A percentile compares a stretch with the other conserved stretches of the same genome.
Conservation (phyloP, 2,797 vertebrate species). For the Hylomyscus alleni region DNA sequence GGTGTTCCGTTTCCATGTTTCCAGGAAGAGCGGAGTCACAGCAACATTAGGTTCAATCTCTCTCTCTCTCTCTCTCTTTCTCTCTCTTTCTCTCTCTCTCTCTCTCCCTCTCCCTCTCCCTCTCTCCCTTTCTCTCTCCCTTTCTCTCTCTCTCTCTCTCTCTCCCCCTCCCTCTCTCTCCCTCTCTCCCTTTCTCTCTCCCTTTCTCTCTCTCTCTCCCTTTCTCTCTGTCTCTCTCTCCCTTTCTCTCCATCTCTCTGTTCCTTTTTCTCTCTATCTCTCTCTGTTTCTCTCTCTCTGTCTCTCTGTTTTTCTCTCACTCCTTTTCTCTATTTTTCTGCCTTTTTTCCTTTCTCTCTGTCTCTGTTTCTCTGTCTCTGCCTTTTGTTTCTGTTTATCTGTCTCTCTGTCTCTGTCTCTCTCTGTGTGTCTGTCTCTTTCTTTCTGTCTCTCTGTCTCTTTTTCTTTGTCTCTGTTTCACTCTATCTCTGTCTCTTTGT, state of each 20-base stretch:
- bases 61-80: not conserved
- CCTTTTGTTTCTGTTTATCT: not conserved
- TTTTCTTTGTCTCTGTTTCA: not conserved
- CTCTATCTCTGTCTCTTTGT: not conserved
- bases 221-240: fast-evolving
- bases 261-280: too few relatives aligned
- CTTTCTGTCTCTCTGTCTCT: not conserved
- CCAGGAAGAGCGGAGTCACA: not conserved
- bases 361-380: not conserved
- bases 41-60: not conserved
- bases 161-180: fast-evolving
- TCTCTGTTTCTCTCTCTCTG: not conserved
- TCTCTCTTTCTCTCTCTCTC: not conserved
- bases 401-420: not conserved
- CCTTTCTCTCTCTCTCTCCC: too few relatives aligned
- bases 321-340: not conserved
- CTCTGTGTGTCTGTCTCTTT: not conserved
- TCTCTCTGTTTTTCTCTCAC: not conserved
- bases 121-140: not conserved
- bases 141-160: not conserved
- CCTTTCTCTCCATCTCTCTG: too few relatives aligned
- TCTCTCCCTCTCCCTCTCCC: too few relatives aligned
- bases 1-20: not conserved
- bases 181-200: fast-evolving
- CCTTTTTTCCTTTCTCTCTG: not conserved